A percentile compares a stretch with the other conserved stretches of the same genome.
phyloP scores from a whole-genome alignment of 2,113 vertebrate species.

The Amphiprion percula region DNA sequence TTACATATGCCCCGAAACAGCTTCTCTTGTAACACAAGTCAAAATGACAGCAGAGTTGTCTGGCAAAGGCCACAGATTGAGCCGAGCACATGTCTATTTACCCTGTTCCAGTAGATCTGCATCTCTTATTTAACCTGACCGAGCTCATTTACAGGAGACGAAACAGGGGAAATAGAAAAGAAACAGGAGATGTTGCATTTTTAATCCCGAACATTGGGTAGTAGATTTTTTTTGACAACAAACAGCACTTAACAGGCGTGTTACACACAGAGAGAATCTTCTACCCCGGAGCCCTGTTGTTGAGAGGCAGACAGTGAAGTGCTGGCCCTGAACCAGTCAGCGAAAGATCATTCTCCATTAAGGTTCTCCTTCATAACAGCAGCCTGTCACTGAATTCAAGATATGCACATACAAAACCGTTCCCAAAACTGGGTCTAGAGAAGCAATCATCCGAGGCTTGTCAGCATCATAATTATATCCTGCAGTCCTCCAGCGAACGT shows the following conservation, averaged over 20 bases:
- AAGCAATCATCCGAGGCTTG: constrained; percentile 17
- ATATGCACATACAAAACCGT: constrained; percentile 36
- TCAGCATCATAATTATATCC: constrained; percentile 34
- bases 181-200: constrained; percentile 74
- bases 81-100: constrained; percentile 63
- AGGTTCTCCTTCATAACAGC: constrained; percentile 47
- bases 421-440: constrained; percentile 41
- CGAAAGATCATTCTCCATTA: constrained; percentile 62
- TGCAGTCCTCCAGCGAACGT: constrained; percentile 17
- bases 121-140: constrained; percentile 72
- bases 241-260: constrained; percentile 77
- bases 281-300: constrained; percentile 64
- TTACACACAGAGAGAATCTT: constrained; percentile 60
- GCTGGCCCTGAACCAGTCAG: constrained; percentile 65
- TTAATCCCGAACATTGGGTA: constrained; percentile 73
- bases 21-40: constrained; percentile 43
- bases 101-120: constrained; percentile 65
- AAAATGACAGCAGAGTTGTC: constrained; percentile 51
- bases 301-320: constrained; percentile 59
- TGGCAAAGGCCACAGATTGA: constrained; percentile 42
- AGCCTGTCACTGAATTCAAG: constrained; percentile 45
- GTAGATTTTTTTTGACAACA: constrained; percentile 76
- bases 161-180: constrained; percentile 50
- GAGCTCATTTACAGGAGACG: constrained; percentile 70
- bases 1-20: constrained; percentile 46